Evolutionary conservation across 1,140 invertebrate species (phyloP), one percentile per base, ranked within the genome.

Genomic region (Cotesia chilonis): DNA sequence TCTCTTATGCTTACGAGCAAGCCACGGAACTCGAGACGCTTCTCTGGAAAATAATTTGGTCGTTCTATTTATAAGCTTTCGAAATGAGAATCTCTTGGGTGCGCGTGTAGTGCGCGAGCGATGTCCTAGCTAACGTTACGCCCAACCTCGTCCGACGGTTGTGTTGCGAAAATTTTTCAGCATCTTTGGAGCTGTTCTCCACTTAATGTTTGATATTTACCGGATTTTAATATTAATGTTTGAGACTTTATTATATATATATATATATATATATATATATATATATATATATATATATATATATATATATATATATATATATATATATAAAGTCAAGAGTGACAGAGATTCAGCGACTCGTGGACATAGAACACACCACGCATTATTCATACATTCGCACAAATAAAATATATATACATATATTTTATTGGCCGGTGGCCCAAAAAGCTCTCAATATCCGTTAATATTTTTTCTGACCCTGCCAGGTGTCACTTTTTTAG

Each of bases 1-100:
- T 35, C 59, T 65, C 36, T 36, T 65, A 65, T 20, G 63, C 63
- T 65, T 65, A 65, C 63, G 63, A 65, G 51, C 17, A 68, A 68
- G 68, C 70, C 36, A 67, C 70, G 70, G 73, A 70, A 71, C 67
- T 72, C 74, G 74, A 75, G 74, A 75, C 71, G 71, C 60, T 72
- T 75, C 74, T 72, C 74, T 75, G 74, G 74, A 75, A 75, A 75
- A 75, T 75, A 75, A 75, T 75, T 75, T 75, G 65, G 74, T 75
- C 74, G 70, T 72, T 75, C 74, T 75, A 75, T 75, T 75, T 72
- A 75, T 75, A 75, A 72, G 60, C 70, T 68, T 66, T 68, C 71
- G 71, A 75, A 74, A 75, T 72, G 68, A 75, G 71, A 74, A 67
- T 72, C 70, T 70, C 68, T 63, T 68, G 47, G 66, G 66, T 55